Percentiles rank a stretch among this genome's conserved stretches.
phyloP scores from a whole-genome alignment of 2,113 vertebrate species.

The Otolemur garnettii region DNA sequence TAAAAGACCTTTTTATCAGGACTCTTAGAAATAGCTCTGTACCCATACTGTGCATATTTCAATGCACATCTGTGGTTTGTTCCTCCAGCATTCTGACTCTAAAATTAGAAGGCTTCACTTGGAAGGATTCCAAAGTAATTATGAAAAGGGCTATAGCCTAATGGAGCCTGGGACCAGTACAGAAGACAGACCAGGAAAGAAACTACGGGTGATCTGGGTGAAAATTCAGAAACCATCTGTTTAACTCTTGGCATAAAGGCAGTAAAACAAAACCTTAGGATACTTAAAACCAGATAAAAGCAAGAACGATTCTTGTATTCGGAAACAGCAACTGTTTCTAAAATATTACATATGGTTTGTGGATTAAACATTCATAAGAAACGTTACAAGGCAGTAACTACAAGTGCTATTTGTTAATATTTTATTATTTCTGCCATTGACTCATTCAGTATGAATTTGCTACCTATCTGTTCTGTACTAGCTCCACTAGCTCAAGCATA shows the following conservation, averaged over 20 bases:
- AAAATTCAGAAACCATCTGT: constrained; percentile 61
- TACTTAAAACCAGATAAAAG: constrained; percentile 53
- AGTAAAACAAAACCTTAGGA: constrained; percentile 52
- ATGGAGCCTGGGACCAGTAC: not conserved
- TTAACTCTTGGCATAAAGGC: constrained; percentile 55
- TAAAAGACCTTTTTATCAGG: constrained; percentile 57
- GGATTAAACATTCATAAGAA: not conserved
- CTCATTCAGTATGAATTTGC: not conserved
- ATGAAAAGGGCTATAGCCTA: constrained; percentile 43
- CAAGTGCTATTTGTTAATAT: not conserved
- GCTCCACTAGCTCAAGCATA: not conserved
- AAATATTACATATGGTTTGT: not conserved
- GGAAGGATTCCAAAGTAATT: constrained; percentile 73
- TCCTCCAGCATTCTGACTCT: constrained; percentile 61
- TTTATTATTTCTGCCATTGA: not conserved
- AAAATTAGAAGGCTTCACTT: constrained; percentile 77
- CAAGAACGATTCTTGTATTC: constrained; percentile 8
- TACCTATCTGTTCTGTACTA: not conserved
- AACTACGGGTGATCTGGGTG: not conserved
- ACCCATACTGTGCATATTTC: constrained; percentile 54
- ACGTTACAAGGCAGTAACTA: not conserved
- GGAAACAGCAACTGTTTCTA: not conserved
- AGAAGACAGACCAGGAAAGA: constrained; percentile 36
- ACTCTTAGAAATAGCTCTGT: constrained; percentile 49
- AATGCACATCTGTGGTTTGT: constrained; percentile 73